Conservation (phyloP, 2,888 invertebrate genomes). For the Copidosoma aretas region DNA sequence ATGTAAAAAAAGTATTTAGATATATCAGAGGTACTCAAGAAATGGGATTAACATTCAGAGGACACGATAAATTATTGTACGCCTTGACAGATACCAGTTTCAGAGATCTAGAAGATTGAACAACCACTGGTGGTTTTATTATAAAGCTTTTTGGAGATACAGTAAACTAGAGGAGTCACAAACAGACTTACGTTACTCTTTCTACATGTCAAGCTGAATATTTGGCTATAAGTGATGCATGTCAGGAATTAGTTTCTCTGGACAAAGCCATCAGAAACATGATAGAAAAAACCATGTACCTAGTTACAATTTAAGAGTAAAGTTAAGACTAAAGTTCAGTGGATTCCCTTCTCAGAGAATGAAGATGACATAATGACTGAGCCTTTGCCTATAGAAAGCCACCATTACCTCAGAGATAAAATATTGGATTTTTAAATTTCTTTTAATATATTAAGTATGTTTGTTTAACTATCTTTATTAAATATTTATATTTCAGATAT, state of each 20-base stretch:
- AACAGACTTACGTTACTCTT: neutral
- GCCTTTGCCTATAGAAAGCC: too few species aligned
- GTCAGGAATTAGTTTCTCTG: neutral
- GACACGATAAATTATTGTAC: slow-evolving; percentile 31
- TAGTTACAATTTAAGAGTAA: too few species aligned
- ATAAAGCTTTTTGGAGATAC: neutral
- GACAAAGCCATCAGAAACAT: neutral
- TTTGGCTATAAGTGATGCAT: neutral
- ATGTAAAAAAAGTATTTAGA: slow-evolving; percentile 35
- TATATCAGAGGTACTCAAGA: slow-evolving; percentile 32
- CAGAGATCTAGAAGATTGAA: slow-evolving; percentile 38
- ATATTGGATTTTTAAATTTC: too few species aligned
- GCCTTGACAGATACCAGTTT: slow-evolving; percentile 44
- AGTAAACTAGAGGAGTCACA: neutral
- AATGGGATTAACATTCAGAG: slow-evolving; percentile 29
- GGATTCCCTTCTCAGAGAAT: too few species aligned
- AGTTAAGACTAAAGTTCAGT: too few species aligned
- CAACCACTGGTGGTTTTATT: slow-evolving; percentile 4
- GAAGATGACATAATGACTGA: too few species aligned
- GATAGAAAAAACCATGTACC: neutral
- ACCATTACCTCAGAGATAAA: too few species aligned
- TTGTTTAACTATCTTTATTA: too few species aligned
- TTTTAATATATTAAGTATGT: too few species aligned
- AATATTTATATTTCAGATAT: too few species aligned
- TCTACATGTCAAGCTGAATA: neutral